phyloP scores from a whole-genome alignment of 2,797 vertebrate genomes.

The Sebastes nivosus region DNA sequence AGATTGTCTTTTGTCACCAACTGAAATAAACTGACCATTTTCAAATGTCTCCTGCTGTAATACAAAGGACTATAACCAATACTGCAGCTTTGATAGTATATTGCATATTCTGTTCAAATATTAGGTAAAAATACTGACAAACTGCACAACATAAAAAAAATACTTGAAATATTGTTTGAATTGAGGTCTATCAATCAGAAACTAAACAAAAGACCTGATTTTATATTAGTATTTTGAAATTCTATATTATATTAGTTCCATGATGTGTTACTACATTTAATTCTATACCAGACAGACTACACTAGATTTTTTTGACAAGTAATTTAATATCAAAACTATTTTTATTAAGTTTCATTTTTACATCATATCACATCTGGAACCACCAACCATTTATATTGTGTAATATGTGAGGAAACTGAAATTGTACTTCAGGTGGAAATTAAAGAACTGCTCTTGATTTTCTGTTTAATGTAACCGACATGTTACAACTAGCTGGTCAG shows the following conservation, averaged over 20 bases:
- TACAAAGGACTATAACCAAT: not conserved
- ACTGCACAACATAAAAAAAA: not conserved
- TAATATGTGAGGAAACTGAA: not conserved
- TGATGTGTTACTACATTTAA: not conserved
- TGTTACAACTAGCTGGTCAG: not conserved
- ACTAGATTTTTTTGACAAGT: not conserved
- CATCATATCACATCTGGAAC: not conserved
- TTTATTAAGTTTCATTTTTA: too few relatives aligned
- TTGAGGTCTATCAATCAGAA: not conserved
- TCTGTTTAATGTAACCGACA: not conserved
- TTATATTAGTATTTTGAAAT: not conserved
- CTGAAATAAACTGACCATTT: conserved; percentile 50
- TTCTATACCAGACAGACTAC: not conserved
- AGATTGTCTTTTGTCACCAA: conserved; percentile 11
- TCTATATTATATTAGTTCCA: too few relatives aligned
- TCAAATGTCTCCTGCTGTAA: not conserved
- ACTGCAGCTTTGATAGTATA: not conserved
- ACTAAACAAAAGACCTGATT: not conserved
- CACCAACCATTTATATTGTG: not conserved
- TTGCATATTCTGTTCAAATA: not conserved
- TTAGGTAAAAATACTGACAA: not conserved
- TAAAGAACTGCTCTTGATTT: not conserved
- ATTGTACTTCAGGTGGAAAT: not conserved
- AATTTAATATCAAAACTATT: not conserved
- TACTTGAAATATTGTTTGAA: not conserved